Base-by-base conservation (phyloP, 1,140 invertebrate genomes). In the Drosophila baimaii region DNA sequence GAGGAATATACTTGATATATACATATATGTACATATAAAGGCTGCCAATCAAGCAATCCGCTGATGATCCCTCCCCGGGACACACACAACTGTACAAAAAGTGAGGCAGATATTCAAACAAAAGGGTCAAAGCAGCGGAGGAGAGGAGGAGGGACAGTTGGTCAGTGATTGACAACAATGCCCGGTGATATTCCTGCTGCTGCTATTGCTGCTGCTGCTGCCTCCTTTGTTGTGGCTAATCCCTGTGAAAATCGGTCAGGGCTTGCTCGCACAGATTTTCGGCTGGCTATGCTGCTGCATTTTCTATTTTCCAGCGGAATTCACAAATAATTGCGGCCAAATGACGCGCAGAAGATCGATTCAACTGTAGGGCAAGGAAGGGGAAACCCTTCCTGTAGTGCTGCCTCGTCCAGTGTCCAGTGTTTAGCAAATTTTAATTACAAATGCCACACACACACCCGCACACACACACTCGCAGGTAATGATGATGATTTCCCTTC, bases 231-330 rank as follows among this genome's bases (percentile, higher is more conserved):
- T 80, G 49, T 83, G 74, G 84, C 74, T 89, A 89, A 89, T 89
- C 84, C 72, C 85, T 89, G 84, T 90, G 85, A 81, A 89, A 89
- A 89, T 89, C 84, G 83, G 71, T 72, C 78, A 85, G 78, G 58
- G 73, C 49, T 52, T 31, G 49, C 49, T 52, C 51, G 51, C 51
- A 35, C 31, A 54, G 51, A n/a, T 54, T 21, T 19, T n/a, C n/a
- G n/a, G n/a, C n/a, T n/a, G 7, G 12, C 12, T 21, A 21, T 52
- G 9, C 13, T n/a, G 51, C 31, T 21, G n/a, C n/a, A n/a, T n/a
- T 21, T 44, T 13, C 19, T 15, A 54, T 35, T 54, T 54, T 54
- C 51, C 51, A 68, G 47, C 78, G 44, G 72, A 41, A 55, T 66
- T 43, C 55, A 51, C 62, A 65, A 65, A 82, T 88, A 89, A 89